Base-by-base conservation (phyloP, 2,888 invertebrate species). In the Epiblema foenella region DNA sequence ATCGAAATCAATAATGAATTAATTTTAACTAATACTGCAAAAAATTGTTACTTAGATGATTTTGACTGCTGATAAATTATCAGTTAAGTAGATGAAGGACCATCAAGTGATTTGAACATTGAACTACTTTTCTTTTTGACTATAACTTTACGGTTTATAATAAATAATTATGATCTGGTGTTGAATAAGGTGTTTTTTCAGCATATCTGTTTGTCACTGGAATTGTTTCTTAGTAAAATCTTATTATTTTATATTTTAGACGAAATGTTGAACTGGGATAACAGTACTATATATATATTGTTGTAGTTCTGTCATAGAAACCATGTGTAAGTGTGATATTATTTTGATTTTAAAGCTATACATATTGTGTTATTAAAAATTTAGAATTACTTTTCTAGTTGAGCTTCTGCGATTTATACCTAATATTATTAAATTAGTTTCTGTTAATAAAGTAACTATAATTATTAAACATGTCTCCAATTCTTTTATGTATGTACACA, bases 131-230 rank as follows among this genome's bases (percentile, higher is more conserved):
- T 64, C 39, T 64, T 39, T 52, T 64, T 17, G 18, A 64, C 52
- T 37, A 37, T 18, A 18, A 20, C 54, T 64, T 52, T n/a, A 52
- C 64, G 46, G 52, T 70, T 65, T 60, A 54, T 59, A 60, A 49
- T 46, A 59, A 60, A 54, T 60, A 70, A 51, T 60, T 58, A 51
- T 65, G 57, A 51, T 64, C 64, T 65, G 64, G 58, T 65, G 39
- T 58, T 65, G 10, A 64, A 64, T 52, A 57, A 42, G 69, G 69
- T 70, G 70, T 59, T 70, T 42, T 70, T 70, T 37, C 70, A 72
- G 68, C 71, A 54, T 10, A 15, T 37, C 18, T 51, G 20, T 54
- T 64, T 54, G 24, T 64, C 9, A 39, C 52, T 52, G 51, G 17
- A 8, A 51, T 49, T 20, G n/a, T 67, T 52, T 67, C 37, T 67